A percentile compares a stretch with the other conserved stretches of the same genome.
Evolutionary conservation across 2,797 vertebrate species (phyloP).

Genomic region (Falco rusticolus): DNA sequence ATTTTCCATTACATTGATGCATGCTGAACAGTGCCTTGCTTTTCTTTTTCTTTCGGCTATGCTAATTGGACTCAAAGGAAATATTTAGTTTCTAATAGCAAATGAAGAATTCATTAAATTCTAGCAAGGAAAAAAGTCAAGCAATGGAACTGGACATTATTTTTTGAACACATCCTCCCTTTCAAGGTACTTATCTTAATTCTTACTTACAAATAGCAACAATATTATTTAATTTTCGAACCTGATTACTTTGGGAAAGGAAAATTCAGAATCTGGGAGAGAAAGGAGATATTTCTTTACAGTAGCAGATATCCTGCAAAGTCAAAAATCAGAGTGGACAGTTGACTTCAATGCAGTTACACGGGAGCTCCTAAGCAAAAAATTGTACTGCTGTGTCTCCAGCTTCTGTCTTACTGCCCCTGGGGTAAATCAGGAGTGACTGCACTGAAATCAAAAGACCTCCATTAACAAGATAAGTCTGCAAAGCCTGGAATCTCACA

Average conservation of each 20-base stretch:
- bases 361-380: not conserved
- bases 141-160: slow-evolving; percentile 31
- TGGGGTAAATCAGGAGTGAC: slow-evolving; percentile 34
- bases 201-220: slow-evolving; percentile 53
- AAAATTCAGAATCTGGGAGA: not conserved
- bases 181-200: slow-evolving; percentile 64
- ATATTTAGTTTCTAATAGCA: slow-evolving; percentile 82
- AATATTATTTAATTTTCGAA: slow-evolving; percentile 67
- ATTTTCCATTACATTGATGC: slow-evolving; percentile 81
- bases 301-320: not conserved
- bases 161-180: slow-evolving; percentile 31
- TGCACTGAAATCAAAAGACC: slow-evolving; percentile 26
- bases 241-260: slow-evolving; percentile 12
- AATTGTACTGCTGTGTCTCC: not conserved
- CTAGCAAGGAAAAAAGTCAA: slow-evolving; percentile 65
- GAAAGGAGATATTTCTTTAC: not conserved
- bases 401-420: not conserved
- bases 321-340: not conserved
- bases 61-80: slow-evolving; percentile 85
- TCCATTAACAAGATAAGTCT: slow-evolving; percentile 2
- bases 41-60: slow-evolving; percentile 80
- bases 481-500: not conserved
- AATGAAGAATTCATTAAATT: slow-evolving; percentile 82
- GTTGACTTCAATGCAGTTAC: not conserved
- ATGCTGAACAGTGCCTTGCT: slow-evolving; percentile 77